Evolutionary conservation across 2,888 invertebrate genomes (phyloP).

Genomic region (Diarsia brunnea): DNA sequence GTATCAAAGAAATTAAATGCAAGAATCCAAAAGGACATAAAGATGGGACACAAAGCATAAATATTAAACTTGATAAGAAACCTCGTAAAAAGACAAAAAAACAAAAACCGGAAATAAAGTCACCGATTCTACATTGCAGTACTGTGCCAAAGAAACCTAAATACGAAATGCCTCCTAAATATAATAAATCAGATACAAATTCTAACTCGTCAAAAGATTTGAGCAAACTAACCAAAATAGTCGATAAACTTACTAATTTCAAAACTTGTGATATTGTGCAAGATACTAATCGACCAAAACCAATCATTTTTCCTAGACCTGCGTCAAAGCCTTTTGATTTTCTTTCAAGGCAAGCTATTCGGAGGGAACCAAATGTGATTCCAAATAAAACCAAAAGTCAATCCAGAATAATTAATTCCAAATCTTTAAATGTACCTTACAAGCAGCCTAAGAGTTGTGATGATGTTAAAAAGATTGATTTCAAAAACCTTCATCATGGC

Average conservation of each 20-base stretch:
- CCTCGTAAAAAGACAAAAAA: conserved; percentile 18
- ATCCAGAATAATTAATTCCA: neutral
- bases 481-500: neutral
- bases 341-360: conserved; percentile 7
- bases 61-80: conserved; percentile 16
- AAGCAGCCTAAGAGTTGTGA: conserved; percentile 16
- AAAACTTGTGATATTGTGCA: neutral
- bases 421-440: neutral
- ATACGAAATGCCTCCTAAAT: conserved; percentile 11
- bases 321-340: neutral
- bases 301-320: conserved; percentile 11
- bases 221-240: conserved; percentile 16
- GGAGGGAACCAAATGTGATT: neutral
- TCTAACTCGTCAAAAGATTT: neutral
- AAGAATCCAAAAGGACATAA: neutral
- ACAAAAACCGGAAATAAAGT: conserved; percentile 36
- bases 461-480: conserved; percentile 2
- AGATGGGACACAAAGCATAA: conserved; percentile 8
- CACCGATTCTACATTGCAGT: conserved; percentile 55
- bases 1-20: conserved; percentile 9
- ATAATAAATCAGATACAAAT: conserved; percentile 6
- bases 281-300: conserved; percentile 7
- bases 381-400: neutral
- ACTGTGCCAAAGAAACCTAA: conserved; percentile 39
- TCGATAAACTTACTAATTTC: conserved; percentile 20